Conservation (phyloP, 2,113 vertebrate genomes). For the Zosterops pallidus region DNA sequence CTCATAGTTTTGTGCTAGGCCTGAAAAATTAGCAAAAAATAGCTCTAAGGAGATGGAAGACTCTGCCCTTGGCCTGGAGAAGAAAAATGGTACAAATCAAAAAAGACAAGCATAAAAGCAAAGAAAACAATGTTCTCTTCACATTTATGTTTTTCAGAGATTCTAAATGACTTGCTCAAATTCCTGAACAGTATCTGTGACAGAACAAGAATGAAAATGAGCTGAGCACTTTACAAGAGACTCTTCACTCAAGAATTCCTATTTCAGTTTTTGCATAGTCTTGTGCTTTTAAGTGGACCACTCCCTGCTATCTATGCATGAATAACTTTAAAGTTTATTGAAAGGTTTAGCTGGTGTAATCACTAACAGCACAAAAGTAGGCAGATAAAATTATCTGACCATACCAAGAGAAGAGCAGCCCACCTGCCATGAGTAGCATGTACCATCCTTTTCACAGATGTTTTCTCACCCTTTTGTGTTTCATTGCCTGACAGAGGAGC, state of each 20-base stretch:
- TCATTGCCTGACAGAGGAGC: background rate
- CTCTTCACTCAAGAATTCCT: background rate
- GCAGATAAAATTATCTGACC: background rate
- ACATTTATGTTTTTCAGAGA: background rate
- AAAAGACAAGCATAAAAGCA: background rate
- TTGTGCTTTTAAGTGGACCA: background rate
- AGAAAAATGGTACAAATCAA: background rate
- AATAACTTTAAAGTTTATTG: background rate
- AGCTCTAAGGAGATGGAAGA: background rate
- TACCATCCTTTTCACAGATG: background rate
- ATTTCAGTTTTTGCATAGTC: background rate
- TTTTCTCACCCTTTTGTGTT: background rate
- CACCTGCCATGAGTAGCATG: background rate
- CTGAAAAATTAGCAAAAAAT: constrained; percentile 13
- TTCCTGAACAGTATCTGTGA: background rate
- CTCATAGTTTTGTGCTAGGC: background rate
- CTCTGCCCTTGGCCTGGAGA: background rate
- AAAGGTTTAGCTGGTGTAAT: background rate
- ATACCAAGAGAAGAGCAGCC: background rate
- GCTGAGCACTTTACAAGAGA: background rate
- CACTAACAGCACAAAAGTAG: background rate
- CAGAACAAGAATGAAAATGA: background rate
- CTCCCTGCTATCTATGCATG: background rate
- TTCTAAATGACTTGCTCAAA: background rate
- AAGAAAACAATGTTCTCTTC: background rate